Conservation (phyloP, 2,888 invertebrate genomes). For the Acheta domesticus region DNA sequence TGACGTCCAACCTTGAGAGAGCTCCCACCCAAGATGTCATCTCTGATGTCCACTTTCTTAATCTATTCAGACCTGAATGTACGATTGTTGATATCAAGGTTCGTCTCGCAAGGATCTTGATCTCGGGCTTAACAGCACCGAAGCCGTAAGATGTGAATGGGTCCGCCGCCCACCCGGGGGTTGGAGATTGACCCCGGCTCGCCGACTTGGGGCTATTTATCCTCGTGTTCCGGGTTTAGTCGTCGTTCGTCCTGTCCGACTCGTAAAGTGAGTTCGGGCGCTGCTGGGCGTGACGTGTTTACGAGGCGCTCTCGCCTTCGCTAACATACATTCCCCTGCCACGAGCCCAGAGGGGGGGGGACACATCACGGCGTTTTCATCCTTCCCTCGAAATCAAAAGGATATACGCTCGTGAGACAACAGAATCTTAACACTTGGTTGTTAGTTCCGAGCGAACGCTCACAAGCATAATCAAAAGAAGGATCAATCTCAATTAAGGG, state of each 20-base stretch:
- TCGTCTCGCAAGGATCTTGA: not conserved
- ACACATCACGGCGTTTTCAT: not conserved
- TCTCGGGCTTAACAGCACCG: not conserved
- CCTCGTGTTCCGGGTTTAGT: not conserved
- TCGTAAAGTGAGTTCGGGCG: not conserved
- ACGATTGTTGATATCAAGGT: not conserved
- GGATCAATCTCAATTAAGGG: constrained; percentile 7
- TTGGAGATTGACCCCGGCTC: not conserved
- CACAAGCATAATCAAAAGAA: not conserved
- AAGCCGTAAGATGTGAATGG: constrained; percentile 18
- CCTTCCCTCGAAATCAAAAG: not conserved
- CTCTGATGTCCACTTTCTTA: not conserved
- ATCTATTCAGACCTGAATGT: not conserved
- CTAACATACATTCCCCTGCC: not conserved
- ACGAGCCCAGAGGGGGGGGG: not conserved
- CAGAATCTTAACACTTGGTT: not conserved
- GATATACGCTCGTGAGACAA: not conserved
- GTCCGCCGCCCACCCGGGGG: not conserved
- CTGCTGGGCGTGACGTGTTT: not conserved
- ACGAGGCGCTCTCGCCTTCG: not conserved
- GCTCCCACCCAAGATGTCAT: not conserved
- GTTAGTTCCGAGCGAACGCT: not conserved
- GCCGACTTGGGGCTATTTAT: not conserved
- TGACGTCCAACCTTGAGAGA: not conserved
- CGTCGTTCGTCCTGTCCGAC: not conserved